Base-by-base conservation (phyloP, 2,797 vertebrate species). In the Galaxias olidus region DNA sequence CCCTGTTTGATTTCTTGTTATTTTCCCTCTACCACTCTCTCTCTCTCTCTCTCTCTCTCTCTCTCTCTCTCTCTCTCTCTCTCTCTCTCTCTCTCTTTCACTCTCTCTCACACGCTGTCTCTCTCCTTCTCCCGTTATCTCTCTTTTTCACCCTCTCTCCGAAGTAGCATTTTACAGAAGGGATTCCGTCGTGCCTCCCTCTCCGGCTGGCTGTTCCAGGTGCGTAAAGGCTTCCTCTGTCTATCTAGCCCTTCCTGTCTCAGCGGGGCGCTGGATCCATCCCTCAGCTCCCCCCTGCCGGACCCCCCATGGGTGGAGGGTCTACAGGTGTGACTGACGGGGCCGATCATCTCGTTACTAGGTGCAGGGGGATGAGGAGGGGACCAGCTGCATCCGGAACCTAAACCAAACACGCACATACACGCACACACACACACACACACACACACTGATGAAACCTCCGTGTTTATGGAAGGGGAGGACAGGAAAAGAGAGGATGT, bases 331-430 rank as follows among this genome's bases (percentile, higher is more conserved):
- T 88, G 90, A 91, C 74, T 88, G 90, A 88, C 85, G 81, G 77
- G 60, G 62, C 73, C 77, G 76, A 81, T 90, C 86, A 90, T 89
- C 84, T 79, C 59, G 58, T 63, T 89, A 89, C 90, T 86, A 72
- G 82, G 77, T 81, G 65, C 58, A 17, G 57, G 69, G 61, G 76
- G 74, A n/a, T 79, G 71, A 59, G 71, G 77, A 75, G 69, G 75
- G 73, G 79, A 80, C 82, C 74, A 75, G 77, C 78, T 77, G 77
- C 72, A 77, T 83, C 51, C 63, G 19, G 13, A 4, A n/a, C 49
- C 1, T 61, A 72, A 81, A 75, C 74, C 72, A 61, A 71, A 70
- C 50, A 45, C 59, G 14, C 15, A 63, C 10, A 30, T 6, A 30
- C 30, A 30, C 30, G 6, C 30, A 30, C 30, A 30, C 30, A 30